Evolutionary conservation across 2,888 invertebrate genomes (phyloP), one percentile per base, ranked within the genome.

Genomic region (Chrysolina oricalcia): DNA sequence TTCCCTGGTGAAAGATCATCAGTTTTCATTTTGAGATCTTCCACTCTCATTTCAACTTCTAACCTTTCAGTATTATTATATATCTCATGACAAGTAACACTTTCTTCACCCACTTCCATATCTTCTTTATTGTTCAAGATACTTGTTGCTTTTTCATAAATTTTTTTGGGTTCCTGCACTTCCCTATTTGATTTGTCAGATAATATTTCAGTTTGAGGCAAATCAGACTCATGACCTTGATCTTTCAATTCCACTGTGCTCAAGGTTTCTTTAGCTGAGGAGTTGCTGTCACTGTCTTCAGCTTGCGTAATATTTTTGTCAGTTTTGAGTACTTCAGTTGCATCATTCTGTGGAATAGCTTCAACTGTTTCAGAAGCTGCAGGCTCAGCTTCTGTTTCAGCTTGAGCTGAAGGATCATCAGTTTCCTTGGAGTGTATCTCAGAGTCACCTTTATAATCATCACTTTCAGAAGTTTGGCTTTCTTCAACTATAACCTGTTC

Each of bases 401-500:
- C 11, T 73, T 72, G 56, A 56, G 1, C 13, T 15, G 4, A 0
- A 56, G 21, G 56, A 5, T 1, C 23, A 11, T 56, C 23, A 56
- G 21, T 56, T 56, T 23, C 13, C 56, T 21, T 11, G 19, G 2
- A 21, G 9, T 15, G 21, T 56, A 23, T 21, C 1, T 11, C 11
- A 23, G 56, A 21, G 11, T 56, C 56, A 27, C 5, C 56, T 65
- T 35, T 43, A 21, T 66, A 63, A 21, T 11, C 13, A 65, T 19
- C 35, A 15, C 59, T 35, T 63, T 21, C 50, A 64, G 69, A 35
- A 35, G 8, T 21, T 11, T 19, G 19, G 53, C 21, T 53, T 19
- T 53, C 63, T 67, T 76, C 76, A 66, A 17, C 23, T 15, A 67
- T n/a, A 35, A 19, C 3, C 69, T 63, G 27, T 50, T 17, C 68